A percentile compares a stretch with the other conserved stretches of the same genome.
Conservation (phyloP, 2,113 vertebrate genomes). For the Erythrolamprus reginae region DNA sequence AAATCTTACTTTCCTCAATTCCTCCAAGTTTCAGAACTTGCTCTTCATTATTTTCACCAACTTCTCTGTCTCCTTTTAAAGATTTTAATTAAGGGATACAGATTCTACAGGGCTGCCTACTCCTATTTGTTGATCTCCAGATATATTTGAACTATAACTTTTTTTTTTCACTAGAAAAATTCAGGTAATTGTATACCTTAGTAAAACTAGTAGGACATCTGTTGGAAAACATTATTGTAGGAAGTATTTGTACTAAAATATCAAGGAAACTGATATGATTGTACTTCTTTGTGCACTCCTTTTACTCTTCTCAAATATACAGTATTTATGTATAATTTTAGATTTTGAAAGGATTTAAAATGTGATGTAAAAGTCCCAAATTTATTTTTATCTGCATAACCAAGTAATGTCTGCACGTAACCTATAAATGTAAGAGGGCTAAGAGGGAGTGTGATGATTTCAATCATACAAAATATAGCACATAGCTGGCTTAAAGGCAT, state of each 20-base stretch:
- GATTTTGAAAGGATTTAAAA: constrained; percentile 31
- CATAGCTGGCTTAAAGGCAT: constrained; percentile 35
- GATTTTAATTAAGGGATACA: neutral
- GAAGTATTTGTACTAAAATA: neutral
- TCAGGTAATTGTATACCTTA: neutral
- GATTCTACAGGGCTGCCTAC: neutral
- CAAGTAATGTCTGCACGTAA: constrained; percentile 27
- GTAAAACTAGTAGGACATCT: neutral
- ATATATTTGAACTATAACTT: neutral
- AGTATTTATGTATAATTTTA: constrained; percentile 7
- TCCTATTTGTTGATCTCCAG: neutral
- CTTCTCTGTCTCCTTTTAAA: neutral
- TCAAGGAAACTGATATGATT: neutral
- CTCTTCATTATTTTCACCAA: neutral
- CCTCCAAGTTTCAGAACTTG: neutral
- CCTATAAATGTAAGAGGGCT: constrained; percentile 4
- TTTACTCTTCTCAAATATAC: constrained; percentile 17
- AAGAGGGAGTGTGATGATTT: constrained; percentile 18
- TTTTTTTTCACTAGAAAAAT: neutral
- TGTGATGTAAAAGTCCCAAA: constrained; percentile 25
- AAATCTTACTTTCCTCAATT: neutral
- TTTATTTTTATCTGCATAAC: constrained; percentile 20
- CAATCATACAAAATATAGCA: constrained; percentile 8
- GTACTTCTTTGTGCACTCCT: constrained; percentile 4
- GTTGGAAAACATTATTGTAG: neutral